A percentile compares a stretch with the other conserved stretches of the same genome.
phyloP scores from a whole-genome alignment of 1,140 invertebrate species.

The Leptoteleia sp. region DNA sequence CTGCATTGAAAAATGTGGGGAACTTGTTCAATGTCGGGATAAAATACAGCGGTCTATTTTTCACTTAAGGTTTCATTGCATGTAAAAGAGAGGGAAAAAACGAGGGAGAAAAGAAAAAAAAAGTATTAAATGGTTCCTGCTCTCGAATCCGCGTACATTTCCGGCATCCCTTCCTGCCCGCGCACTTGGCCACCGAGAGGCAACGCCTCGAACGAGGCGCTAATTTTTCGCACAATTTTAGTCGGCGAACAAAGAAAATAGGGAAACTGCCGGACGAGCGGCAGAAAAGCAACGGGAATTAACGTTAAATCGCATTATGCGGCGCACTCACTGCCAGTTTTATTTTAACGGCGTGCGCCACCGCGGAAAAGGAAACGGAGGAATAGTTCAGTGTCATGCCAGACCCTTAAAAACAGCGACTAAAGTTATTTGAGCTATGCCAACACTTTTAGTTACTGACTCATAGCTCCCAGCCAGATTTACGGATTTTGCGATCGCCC shows the following conservation, averaged over 20 bases:
- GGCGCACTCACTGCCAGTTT: slow-evolving; percentile 48
- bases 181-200: neutral
- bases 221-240: neutral
- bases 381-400: slow-evolving; percentile 71
- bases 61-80: slow-evolving; percentile 35
- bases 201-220: no score
- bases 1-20: no score
- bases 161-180: neutral
- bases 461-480: slow-evolving; percentile 71
- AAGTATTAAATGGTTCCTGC: no score
- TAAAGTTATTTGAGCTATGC: slow-evolving; percentile 71
- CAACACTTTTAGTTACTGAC: slow-evolving; percentile 76
- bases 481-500: slow-evolving; percentile 28
- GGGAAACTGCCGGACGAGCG: no score
- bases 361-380: slow-evolving; percentile 64
- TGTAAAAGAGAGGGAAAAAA: slow-evolving; percentile 12
- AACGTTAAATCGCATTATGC: slow-evolving; percentile 27
- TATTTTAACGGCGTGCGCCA: slow-evolving; percentile 61
- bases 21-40: slow-evolving; percentile 26
- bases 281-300: no score
- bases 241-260: neutral
- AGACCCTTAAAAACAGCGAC: slow-evolving; percentile 67
- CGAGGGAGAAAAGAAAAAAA: no score
- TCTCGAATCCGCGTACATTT: slow-evolving; percentile 5
- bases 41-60: slow-evolving; percentile 39